These are phyloP conservation scores for Oikopleura vanhoeffeni DNA, from an alignment of 23 tunicate species.

Conservation along the genomic window DNA sequence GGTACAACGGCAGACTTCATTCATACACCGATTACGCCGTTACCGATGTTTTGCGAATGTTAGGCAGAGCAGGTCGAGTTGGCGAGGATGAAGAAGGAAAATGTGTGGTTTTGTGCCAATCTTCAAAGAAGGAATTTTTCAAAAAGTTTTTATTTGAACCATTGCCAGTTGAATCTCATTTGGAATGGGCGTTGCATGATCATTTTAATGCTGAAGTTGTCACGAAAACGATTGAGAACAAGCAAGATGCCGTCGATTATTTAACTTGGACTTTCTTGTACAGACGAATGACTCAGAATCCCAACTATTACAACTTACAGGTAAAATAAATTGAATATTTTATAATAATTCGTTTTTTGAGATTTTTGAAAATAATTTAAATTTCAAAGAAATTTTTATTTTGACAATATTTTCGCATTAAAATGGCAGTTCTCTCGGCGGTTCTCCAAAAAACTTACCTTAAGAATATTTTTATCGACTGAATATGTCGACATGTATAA, in stretches of 20 bases:
- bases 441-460: no score
- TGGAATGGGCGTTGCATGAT: slow-evolving; percentile 81
- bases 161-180: slow-evolving; percentile 80
- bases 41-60: slow-evolving; percentile 85
- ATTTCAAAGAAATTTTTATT: no score
- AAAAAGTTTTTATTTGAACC: slow-evolving; percentile 96
- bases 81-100: slow-evolving; percentile 83
- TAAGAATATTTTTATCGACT: no score
- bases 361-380: no score
- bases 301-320: slow-evolving; percentile 85
- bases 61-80: slow-evolving; percentile 76
- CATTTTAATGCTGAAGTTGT: slow-evolving; percentile 98
- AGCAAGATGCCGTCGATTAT: slow-evolving; percentile 98
- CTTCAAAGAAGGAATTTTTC: slow-evolving; percentile 86
- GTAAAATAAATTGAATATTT: background rate
- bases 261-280: slow-evolving; percentile 91
- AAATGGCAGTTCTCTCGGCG: no score
- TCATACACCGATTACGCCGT: slow-evolving; percentile 86
- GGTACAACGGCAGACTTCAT: slow-evolving; percentile 86
- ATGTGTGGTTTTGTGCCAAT: slow-evolving; percentile 93
- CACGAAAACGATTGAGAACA: slow-evolving; percentile 89
- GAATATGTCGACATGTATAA: no score
- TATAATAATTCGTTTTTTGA: no score
- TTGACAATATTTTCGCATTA: no score
- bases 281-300: slow-evolving; percentile 92